Evolutionary conservation across 2,888 invertebrate species (phyloP).

Genomic region (Nysson spinosus): DNA sequence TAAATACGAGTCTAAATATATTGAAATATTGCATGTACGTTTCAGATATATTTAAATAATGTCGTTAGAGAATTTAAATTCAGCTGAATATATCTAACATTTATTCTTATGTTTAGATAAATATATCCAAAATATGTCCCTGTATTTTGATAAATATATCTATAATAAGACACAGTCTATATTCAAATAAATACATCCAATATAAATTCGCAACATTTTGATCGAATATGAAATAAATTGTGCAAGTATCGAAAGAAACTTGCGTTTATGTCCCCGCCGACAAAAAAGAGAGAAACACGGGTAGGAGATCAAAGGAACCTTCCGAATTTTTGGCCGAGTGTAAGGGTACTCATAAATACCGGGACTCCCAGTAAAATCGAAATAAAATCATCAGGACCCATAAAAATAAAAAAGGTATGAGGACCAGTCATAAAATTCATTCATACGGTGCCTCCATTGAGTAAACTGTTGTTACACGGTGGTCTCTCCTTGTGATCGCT

Average conservation of each 20-base stretch:
- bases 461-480: conserved; percentile 47
- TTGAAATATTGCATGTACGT: too few relatives aligned
- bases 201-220: too few relatives aligned
- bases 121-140: too few relatives aligned
- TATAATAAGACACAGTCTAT: too few relatives aligned
- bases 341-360: conserved; percentile 61
- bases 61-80: too few relatives aligned
- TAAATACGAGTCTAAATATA: too few relatives aligned
- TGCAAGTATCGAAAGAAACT: conserved; percentile 20
- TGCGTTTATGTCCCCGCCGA: background rate
- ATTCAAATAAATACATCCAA: too few relatives aligned
- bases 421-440: conserved; percentile 71
- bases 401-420: conserved; percentile 65
- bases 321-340: conserved; percentile 60
- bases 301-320: conserved; percentile 65
- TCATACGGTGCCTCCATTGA: conserved; percentile 67
- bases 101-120: too few relatives aligned
- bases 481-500: conserved; percentile 30
- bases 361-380: conserved; percentile 68
- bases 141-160: too few relatives aligned
- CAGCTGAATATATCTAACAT: too few relatives aligned
- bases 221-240: conserved; percentile 12
- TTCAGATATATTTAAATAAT: too few relatives aligned
- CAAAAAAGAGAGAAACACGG: conserved; percentile 6
- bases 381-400: conserved; percentile 69